Conservation (phyloP, 2,888 invertebrate genomes). For the Ommatoiulus sabulosus region DNA sequence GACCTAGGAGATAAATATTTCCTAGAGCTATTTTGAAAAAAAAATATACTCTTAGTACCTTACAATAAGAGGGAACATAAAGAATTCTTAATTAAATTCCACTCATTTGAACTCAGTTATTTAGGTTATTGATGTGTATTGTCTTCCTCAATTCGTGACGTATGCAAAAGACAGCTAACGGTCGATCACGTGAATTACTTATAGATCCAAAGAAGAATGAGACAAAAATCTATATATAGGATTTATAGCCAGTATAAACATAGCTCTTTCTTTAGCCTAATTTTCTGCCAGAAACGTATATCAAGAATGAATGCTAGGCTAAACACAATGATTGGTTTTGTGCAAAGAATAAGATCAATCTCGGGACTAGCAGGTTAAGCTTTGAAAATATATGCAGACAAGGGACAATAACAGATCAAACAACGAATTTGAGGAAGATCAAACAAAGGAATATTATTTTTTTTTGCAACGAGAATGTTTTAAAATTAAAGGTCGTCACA, state of each 20-base stretch:
- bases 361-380: neutral
- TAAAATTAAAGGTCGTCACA: too few species aligned
- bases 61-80: neutral
- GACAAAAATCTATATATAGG: neutral
- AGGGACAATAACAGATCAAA: too few species aligned
- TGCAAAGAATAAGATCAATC: conserved; percentile 22
- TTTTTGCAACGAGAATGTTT: too few species aligned
- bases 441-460: too few species aligned
- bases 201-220: neutral
- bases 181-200: neutral
- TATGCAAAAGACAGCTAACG: conserved; percentile 26
- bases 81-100: conserved; percentile 51
- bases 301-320: conserved; percentile 48
- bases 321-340: conserved; percentile 39
- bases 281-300: conserved; percentile 25
- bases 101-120: conserved; percentile 50
- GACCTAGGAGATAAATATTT: neutral
- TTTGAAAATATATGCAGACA: too few species aligned
- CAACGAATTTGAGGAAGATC: too few species aligned
- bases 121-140: conserved; percentile 32
- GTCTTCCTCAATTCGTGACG: conserved; percentile 6
- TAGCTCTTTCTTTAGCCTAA: conserved; percentile 27
- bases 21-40: neutral
- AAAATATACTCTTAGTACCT: neutral
- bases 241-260: neutral